These are phyloP conservation scores for Ichneumoninae sp. DNA, from an alignment of 2,888 invertebrate genomes.

Conservation along the genomic window DNA sequence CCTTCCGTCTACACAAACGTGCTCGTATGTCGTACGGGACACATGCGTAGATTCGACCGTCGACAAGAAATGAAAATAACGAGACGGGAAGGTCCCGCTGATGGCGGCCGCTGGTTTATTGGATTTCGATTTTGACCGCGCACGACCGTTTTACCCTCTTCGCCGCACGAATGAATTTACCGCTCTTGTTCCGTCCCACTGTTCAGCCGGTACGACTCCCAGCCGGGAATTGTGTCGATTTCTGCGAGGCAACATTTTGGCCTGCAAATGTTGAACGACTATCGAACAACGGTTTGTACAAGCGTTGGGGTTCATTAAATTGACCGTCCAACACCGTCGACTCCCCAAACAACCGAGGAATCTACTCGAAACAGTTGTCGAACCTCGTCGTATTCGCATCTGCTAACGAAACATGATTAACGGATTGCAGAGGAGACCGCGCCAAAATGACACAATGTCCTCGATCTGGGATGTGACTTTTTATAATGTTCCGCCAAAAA, in stretches of 20 bases:
- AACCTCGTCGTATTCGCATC: too few species aligned
- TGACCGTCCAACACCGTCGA: background rate
- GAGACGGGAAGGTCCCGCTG: slow-evolving; percentile 11
- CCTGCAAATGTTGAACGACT: background rate
- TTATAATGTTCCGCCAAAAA: too few species aligned
- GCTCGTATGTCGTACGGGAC: background rate
- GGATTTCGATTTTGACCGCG: background rate
- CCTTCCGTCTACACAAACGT: background rate
- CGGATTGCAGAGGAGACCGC: too few species aligned
- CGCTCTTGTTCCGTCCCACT: background rate
- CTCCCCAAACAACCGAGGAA: background rate
- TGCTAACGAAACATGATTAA: too few species aligned
- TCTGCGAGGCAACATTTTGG: background rate
- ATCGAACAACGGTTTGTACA: background rate
- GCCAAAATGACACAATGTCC: too few species aligned
- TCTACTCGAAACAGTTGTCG: background rate
- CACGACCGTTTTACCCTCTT: background rate
- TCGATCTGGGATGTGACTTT: too few species aligned
- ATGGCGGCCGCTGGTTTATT: slow-evolving; percentile 15
- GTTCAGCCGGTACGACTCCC: background rate
- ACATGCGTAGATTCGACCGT: background rate
- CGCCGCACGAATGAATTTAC: background rate
- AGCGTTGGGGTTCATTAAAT: background rate
- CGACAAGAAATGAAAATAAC: slow-evolving; percentile 28
- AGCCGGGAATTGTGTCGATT: background rate